Base-by-base conservation (phyloP, 2,113 vertebrate genomes). In the Heterotilapia buettikoferi region DNA sequence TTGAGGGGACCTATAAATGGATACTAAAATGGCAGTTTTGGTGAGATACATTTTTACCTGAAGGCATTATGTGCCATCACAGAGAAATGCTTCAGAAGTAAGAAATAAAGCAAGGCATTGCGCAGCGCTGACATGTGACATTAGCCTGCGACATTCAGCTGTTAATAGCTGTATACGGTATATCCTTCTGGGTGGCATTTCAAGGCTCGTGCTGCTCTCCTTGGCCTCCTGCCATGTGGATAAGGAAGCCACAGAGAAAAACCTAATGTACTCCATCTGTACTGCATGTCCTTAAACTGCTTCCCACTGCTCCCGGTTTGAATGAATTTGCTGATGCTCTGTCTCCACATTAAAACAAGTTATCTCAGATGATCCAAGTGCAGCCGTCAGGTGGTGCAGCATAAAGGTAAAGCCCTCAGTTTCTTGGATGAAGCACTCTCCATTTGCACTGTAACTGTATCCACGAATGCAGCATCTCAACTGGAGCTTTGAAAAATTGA, bases 151-250 rank as follows among this genome's bases (percentile, higher is more conserved):
- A 80, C 78, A 71, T 56, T 57, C 24, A 80, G 33, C 84, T 88
- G 54, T 26, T 73, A 54, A 38, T 73, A 52, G 40, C 59, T 71
- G 40, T 57, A 53, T 73, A 43, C 38, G 47, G 26, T 73, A 57
- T 63, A 79, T 84, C 81, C 36, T 78, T 88, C 83, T 90, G 87
- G 87, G 57, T 90, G 86, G 86, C 89, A 82, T 80, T 83, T 79
- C 47, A 6, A 53, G 56, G 61, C 85, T 86, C 18, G 31, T 36
- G 89, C 89, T 83, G 84, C 82, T 85, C 50, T 80, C 52, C 52
- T 53, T 90, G 93, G 92, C 88, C 63, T 31, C 21, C 45, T 80
- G 90, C 93, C 92, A 92, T 43, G 54, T 68, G 84, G 87, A 92
- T 88, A 89, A 92, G 71, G 81, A 29, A 87, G 73, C 88, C 87